Conservation (phyloP, 2,113 vertebrate genomes). For the Amblyornis subalaris region DNA sequence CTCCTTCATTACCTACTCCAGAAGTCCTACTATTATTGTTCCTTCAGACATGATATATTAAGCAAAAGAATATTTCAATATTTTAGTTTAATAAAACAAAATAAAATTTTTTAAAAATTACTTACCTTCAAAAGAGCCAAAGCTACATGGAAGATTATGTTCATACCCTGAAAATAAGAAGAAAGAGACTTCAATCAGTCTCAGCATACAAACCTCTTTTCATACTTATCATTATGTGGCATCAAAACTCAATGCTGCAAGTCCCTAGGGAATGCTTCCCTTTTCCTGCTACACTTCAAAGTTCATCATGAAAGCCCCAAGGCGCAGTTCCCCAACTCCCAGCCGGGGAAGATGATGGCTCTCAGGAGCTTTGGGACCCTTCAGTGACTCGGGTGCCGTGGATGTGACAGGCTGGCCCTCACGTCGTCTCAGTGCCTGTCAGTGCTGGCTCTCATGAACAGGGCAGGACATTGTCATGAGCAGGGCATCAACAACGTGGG, state of each 20-base stretch:
- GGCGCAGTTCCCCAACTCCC: not conserved
- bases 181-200: not conserved
- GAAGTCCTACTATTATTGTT: not conserved
- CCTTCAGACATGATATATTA: not conserved
- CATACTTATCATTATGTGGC: not conserved
- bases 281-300: not conserved
- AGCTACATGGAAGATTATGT: slow-evolving; percentile 96
- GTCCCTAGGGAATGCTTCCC: not conserved
- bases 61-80: not conserved
- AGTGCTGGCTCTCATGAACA: not conserved
- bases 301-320: not conserved
- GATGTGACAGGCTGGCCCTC: not conserved
- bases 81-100: not conserved
- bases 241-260: not conserved
- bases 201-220: not conserved
- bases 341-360: not conserved
- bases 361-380: not conserved
- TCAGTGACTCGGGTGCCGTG: not conserved
- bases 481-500: not conserved
- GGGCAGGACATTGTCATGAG: not conserved
- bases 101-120: not conserved
- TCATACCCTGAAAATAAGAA: slow-evolving; percentile 84
- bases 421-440: not conserved
- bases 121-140: slow-evolving; percentile 95
- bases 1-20: not conserved